These are phyloP conservation scores for Acropora yongei DNA, from an alignment of 64 coral and sea anemone genomes.

Conservation along the genomic window DNA sequence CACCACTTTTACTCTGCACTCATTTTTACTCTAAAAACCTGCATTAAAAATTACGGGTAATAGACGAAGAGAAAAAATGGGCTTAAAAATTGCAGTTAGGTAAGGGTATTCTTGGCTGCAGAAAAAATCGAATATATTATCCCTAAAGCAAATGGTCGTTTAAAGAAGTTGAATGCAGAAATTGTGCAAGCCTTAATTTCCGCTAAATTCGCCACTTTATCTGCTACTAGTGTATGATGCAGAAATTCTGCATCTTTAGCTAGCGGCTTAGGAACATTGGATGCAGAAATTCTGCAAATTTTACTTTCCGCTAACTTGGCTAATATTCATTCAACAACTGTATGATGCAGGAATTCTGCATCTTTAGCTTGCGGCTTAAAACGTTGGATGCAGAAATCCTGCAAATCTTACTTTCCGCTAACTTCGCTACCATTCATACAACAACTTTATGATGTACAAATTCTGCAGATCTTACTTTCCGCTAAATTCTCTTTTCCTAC, in stretches of 20 bases:
- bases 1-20: not conserved
- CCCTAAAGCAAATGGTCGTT: not conserved
- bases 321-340: too few species aligned
- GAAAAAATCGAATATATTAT: not conserved
- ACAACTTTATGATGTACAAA: not conserved
- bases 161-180: not conserved
- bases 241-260: too few species aligned
- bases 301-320: not conserved
- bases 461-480: not conserved
- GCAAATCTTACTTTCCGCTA: constrained; percentile 1
- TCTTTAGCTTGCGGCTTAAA: not conserved
- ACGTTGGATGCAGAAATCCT: not conserved
- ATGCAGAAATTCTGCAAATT: not conserved
- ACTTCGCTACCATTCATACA: not conserved
- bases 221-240: too few species aligned
- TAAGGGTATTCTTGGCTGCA: not conserved
- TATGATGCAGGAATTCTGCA: not conserved
- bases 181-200: not conserved
- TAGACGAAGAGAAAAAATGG: not conserved
- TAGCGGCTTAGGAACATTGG: not conserved
- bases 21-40: not conserved
- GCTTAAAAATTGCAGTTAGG: not conserved
- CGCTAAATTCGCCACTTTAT: not conserved
- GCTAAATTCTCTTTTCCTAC: not conserved
- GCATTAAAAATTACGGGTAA: not conserved